Percentiles rank a stretch among this genome's conserved stretches.
These are phyloP conservation scores for Entelurus aequoreus DNA, from an alignment of 2,113 vertebrate genomes.

Conservation along the genomic window DNA sequence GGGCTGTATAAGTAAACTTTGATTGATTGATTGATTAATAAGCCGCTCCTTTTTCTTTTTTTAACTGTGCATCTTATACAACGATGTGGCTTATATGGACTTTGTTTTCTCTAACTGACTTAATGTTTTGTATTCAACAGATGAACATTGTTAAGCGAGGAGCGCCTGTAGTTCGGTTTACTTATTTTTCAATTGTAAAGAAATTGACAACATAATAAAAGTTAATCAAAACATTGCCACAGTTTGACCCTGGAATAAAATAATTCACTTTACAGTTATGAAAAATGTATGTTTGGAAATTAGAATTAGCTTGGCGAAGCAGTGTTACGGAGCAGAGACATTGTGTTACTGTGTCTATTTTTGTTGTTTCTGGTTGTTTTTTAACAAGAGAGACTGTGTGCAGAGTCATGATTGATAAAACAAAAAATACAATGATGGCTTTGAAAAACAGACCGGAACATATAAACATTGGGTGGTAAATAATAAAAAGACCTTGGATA, in stretches of 20 bases:
- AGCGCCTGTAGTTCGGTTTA: neutral
- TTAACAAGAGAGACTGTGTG: neutral
- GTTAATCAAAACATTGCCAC: neutral
- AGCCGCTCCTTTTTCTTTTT: too few species aligned
- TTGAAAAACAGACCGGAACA: too few species aligned
- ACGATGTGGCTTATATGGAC: too few species aligned
- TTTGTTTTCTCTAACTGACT: too few species aligned
- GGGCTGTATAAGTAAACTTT: too few species aligned
- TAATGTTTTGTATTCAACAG: too few species aligned
- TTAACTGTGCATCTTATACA: too few species aligned
- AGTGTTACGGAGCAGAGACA: neutral
- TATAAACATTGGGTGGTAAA: conserved; percentile 2
- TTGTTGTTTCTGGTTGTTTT: neutral
- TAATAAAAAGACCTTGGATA: conserved; percentile 1
- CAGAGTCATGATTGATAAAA: neutral
- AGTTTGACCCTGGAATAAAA: neutral
- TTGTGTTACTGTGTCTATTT: neutral
- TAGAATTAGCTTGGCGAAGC: neutral
- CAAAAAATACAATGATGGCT: neutral
- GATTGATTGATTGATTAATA: too few species aligned
- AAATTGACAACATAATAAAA: neutral
- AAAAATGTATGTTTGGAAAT: neutral
- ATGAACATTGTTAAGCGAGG: too few species aligned
- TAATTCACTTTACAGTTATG: neutral
- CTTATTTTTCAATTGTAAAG: too few species aligned